A percentile compares a stretch with the other conserved stretches of the same genome.
Conservation (phyloP, 1,140 invertebrate species). For the Euwallacea fornicatus region DNA sequence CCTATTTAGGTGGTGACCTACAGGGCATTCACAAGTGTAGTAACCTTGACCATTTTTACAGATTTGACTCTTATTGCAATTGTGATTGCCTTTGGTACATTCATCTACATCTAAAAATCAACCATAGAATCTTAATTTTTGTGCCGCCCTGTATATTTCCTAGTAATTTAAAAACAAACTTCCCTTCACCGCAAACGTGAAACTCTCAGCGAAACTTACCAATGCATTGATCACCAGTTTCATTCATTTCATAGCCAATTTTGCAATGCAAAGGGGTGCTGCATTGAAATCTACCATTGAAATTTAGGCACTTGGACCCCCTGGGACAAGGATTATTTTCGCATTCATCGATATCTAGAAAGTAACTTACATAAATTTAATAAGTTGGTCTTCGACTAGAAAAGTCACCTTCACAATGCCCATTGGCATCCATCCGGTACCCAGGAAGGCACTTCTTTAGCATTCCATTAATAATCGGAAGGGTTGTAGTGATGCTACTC, state of each 20-base stretch:
- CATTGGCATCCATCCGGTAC: slow-evolving; percentile 57
- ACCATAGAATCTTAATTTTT: background rate
- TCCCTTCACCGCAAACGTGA: too few relatives aligned
- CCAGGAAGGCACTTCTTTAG: slow-evolving; percentile 57
- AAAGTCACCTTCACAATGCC: slow-evolving; percentile 56
- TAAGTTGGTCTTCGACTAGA: background rate
- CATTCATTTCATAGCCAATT: slow-evolving; percentile 54
- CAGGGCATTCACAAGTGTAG: slow-evolving; percentile 74
- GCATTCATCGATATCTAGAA: slow-evolving; percentile 57
- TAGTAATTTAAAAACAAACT: too few relatives aligned
- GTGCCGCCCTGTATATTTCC: too few relatives aligned
- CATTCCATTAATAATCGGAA: slow-evolving; percentile 41
- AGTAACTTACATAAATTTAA: background rate
- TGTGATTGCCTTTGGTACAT: slow-evolving; percentile 65
- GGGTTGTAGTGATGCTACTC: slow-evolving; percentile 10
- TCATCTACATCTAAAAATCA: slow-evolving; percentile 66
- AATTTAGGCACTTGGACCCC: slow-evolving; percentile 59
- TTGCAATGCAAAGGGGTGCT: slow-evolving; percentile 55
- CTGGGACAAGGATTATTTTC: slow-evolving; percentile 52
- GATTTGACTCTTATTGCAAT: slow-evolving; percentile 68
- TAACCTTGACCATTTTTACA: slow-evolving; percentile 76
- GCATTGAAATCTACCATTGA: slow-evolving; percentile 62
- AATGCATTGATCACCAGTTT: slow-evolving; percentile 54
- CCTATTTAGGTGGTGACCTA: slow-evolving; percentile 60
- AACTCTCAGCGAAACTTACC: slow-evolving; percentile 44